Percentiles rank a stretch among this genome's conserved stretches.
Evolutionary conservation across 1,140 invertebrate genomes (phyloP).

Genomic region (Magallana angulata): DNA sequence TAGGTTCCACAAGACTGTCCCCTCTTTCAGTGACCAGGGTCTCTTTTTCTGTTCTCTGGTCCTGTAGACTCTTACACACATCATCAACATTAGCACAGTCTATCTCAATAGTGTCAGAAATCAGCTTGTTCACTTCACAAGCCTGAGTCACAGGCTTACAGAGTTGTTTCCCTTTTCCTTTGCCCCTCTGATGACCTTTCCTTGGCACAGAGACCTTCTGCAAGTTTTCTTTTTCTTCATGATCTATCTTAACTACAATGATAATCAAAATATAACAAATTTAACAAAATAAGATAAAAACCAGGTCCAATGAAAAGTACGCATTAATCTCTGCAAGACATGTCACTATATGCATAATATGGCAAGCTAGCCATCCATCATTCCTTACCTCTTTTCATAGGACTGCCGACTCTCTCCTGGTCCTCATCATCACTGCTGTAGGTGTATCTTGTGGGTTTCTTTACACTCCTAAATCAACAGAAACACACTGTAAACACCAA

Average conservation of each 20-base stretch:
- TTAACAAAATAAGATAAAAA: too few relatives aligned
- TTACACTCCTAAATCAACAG: constrained; percentile 36
- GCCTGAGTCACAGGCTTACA: not conserved
- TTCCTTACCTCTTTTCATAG: constrained; percentile 44
- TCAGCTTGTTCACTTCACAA: not conserved
- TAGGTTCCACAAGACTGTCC: too few relatives aligned
- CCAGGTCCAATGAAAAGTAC: too few relatives aligned
- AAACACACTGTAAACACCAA: too few relatives aligned
- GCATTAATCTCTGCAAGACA: too few relatives aligned
- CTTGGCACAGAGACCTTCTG: not conserved
- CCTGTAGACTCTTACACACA: not conserved
- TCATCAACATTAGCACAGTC: not conserved
- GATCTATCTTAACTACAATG: not conserved
- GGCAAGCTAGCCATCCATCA: too few relatives aligned
- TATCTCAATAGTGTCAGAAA: not conserved
- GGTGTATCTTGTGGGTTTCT: constrained; percentile 48
- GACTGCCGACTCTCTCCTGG: constrained; percentile 41
- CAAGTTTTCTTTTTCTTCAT: constrained; percentile 10
- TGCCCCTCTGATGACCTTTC: not conserved
- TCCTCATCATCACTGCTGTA: constrained; percentile 50
- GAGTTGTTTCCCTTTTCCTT: constrained; percentile 15
- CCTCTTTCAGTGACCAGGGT: too few relatives aligned
- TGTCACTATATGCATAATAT: too few relatives aligned
- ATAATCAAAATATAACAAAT: not conserved
- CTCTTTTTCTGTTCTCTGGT: too few relatives aligned